phyloP scores from a whole-genome alignment of 2,888 invertebrate species.

The Agelastica alni region DNA sequence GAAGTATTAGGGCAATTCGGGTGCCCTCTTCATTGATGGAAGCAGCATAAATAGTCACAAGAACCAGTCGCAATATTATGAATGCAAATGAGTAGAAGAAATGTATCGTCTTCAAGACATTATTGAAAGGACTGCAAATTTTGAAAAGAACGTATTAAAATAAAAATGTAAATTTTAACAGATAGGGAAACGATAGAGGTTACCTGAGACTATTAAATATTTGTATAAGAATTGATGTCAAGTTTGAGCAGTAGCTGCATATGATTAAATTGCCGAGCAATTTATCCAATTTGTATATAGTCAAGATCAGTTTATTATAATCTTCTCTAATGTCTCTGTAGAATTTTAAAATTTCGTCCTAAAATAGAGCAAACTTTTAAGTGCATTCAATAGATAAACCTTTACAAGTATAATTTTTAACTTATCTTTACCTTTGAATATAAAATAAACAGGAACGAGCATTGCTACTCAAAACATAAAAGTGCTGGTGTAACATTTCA shows the following conservation, averaged over 20 bases:
- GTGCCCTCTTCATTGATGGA: constrained; percentile 51
- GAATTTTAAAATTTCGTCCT: constrained; percentile 14
- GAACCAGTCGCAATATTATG: constrained; percentile 63
- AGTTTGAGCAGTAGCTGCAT: constrained; percentile 39
- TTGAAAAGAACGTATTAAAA: not conserved
- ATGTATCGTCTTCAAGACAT: constrained; percentile 60
- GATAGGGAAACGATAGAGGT: constrained; percentile 6
- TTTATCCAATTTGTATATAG: constrained; percentile 33
- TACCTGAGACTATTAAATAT: constrained; percentile 53
- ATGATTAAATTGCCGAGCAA: constrained; percentile 37
- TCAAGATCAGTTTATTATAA: constrained; percentile 35
- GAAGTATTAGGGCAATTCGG: constrained; percentile 57
- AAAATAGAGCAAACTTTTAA: no score
- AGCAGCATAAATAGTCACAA: constrained; percentile 50
- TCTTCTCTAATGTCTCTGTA: constrained; percentile 42
- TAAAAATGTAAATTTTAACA: not conserved
- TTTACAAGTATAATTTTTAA: no score
- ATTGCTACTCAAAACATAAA: no score
- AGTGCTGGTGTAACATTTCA: no score
- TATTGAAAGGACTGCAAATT: constrained; percentile 33
- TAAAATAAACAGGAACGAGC: no score
- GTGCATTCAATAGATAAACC: no score
- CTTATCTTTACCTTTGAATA: no score
- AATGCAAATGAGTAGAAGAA: constrained; percentile 69
- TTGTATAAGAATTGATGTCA: constrained; percentile 42